phyloP scores from a whole-genome alignment of 2,113 vertebrate species.

The Xyrauchen texanus region DNA sequence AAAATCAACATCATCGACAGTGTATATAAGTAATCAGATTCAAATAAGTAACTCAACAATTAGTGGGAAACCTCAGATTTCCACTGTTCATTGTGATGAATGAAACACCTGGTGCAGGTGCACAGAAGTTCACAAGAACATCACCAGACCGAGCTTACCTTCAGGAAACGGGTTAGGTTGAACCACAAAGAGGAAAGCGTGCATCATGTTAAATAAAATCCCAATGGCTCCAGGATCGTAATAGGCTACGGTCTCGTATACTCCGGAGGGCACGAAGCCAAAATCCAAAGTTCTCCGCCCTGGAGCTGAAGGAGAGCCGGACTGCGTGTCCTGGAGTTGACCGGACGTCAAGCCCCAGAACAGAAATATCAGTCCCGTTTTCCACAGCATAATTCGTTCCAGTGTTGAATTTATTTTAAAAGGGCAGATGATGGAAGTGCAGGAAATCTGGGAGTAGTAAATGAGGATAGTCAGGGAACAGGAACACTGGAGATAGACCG shows the following conservation, averaged over 20 bases:
- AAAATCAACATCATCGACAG: too few species aligned
- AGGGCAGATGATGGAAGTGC: background rate
- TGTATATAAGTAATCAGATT: too few species aligned
- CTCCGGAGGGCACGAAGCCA: constrained; percentile 80
- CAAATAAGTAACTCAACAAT: too few species aligned
- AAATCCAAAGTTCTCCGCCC: constrained; percentile 77
- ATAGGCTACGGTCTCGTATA: constrained; percentile 84
- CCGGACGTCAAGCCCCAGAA: constrained; percentile 68
- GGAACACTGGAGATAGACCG: constrained; percentile 23
- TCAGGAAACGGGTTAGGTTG: constrained; percentile 88
- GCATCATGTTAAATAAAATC: constrained; percentile 84
- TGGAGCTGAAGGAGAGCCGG: constrained; percentile 59
- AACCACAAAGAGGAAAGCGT: constrained; percentile 81
- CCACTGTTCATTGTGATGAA: too few species aligned
- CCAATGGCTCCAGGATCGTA: constrained; percentile 84
- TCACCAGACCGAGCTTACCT: constrained; percentile 76
- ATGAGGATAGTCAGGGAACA: too few species aligned
- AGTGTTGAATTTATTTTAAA: constrained; percentile 11
- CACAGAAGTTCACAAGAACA: background rate
- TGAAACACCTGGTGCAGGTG: background rate
- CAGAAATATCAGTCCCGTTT: constrained; percentile 68
- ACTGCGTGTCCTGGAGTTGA: constrained; percentile 65
- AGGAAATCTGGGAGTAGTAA: too few species aligned
- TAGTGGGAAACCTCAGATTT: too few species aligned
- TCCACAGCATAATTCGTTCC: constrained; percentile 70